phyloP scores from a whole-genome alignment of 2,797 vertebrate genomes.

The Propithecus deckenii region DNA sequence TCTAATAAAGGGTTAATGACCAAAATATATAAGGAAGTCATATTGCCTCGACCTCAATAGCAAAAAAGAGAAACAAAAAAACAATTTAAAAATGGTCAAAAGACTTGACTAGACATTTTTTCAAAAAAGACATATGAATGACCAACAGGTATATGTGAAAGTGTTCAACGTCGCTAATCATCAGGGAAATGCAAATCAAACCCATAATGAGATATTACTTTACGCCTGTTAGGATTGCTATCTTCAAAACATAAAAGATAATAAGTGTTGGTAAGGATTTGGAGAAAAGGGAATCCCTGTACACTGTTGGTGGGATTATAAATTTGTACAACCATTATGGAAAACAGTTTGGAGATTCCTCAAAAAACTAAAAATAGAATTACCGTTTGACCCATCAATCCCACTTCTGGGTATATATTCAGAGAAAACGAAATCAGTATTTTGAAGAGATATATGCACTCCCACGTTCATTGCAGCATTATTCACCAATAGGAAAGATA shows the following conservation, averaged over 20 bases:
- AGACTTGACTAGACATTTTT: not conserved
- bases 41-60: not conserved
- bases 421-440: not conserved
- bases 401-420: not conserved
- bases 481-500: not conserved
- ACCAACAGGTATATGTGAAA: not conserved
- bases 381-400: not conserved
- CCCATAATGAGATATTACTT: not conserved
- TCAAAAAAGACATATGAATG: not conserved
- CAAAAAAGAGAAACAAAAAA: not conserved
- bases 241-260: not conserved
- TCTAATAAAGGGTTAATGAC: not conserved
- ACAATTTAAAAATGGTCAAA: not conserved
- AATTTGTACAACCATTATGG: not conserved
- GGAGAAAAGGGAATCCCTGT: not conserved
- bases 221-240: not conserved
- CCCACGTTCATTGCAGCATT: not conserved
- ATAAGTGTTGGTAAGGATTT: not conserved
- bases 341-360: not conserved
- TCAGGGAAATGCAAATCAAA: not conserved
- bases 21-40: not conserved
- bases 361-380: not conserved
- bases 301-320: not conserved
- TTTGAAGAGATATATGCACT: not conserved
- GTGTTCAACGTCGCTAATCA: not conserved